Evolutionary conservation across 2,888 invertebrate species (phyloP).

Genomic region (Drosophila recens): DNA sequence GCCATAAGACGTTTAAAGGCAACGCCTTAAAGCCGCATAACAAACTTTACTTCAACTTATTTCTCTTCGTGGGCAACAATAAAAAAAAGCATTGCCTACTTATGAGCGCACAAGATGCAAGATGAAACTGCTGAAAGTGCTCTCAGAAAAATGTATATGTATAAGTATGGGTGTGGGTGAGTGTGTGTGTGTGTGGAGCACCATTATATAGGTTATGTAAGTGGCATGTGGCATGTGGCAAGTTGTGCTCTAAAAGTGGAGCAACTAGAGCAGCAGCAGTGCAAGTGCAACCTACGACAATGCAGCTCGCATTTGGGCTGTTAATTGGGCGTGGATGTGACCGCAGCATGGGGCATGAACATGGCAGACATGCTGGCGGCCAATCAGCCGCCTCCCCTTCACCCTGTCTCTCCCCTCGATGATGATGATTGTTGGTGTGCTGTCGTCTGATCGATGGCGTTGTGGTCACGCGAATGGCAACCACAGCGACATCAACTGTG

Average conservation of each 20-base stretch:
- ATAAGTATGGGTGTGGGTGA: not conserved
- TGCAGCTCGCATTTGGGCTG: conserved; percentile 29
- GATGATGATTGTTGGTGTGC: conserved; percentile 10
- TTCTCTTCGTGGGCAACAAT: conserved; percentile 2
- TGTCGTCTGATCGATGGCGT: conserved; percentile 73
- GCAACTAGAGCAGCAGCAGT: conserved; percentile 40
- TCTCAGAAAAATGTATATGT: conserved; percentile 2
- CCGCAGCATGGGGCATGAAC: conserved; percentile 22
- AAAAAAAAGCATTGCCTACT: conserved; percentile 45
- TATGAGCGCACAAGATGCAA: conserved; percentile 34
- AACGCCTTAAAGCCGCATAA: conserved; percentile 5
- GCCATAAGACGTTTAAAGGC: conserved; percentile 19
- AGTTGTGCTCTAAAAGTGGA: conserved; percentile 17
- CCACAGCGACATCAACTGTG: conserved; percentile 54
- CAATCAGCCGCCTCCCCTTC: conserved; percentile 49
- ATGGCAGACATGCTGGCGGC: conserved; percentile 71
- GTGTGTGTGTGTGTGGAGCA: not conserved
- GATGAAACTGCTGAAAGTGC: conserved; percentile 12
- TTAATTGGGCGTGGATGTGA: conserved; percentile 57
- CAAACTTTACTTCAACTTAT: not conserved
- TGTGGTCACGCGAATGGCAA: conserved; percentile 74
- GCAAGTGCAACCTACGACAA: conserved; percentile 31
- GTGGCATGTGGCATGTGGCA: conserved; percentile 15
- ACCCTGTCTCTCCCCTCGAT: not conserved
- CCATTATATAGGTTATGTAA: conserved; percentile 51